Evolutionary conservation across 2,797 vertebrate species (phyloP), one percentile per base, ranked within the genome.

Genomic region (Hybognathus amarus): DNA sequence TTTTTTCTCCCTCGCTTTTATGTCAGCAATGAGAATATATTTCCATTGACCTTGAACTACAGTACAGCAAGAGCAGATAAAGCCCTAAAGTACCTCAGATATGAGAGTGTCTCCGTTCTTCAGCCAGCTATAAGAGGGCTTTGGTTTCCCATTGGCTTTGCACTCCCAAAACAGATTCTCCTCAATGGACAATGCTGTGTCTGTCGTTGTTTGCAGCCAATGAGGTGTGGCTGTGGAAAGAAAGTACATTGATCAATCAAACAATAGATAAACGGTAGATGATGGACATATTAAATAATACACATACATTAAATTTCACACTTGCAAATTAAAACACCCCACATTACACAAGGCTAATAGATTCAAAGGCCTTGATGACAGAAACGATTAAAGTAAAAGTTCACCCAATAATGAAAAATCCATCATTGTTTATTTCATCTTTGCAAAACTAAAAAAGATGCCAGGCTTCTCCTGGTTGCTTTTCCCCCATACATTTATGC

Each of bases 121-220:
- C 91, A 98, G 84, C 98, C 97, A 99, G 89, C 95, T 95, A 87
- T 97, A 98, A 0, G 97, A 98, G 0, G 97, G 97, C 86, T 97
- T 98, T 2, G 98, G 97, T 69, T 98, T 98, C 20, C 97, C 98
- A 76, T 89, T 96, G 1, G 98, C 97, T 85, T 95, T 96, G 70
- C 98, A 99, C 73, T 98, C 97, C 98, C 97, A 99, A 59, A 92
- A 93, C 5, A 99, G 93, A 38, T 89, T 95, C 77, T 97, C 96
- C 83, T 96, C 95, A 7, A 99, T 96, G 30, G 97, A 96, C 80
- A 93, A 90, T 50, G 96, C 94, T 7, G 88, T 89, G 83, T 98
- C 95, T n/a, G 89, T 90, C 89, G 97, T 95, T 7, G 90, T 94
- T 88, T 97, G 97, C 75, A 97, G 89, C 98, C 97, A 99, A 79